Evolutionary conservation across 2,113 vertebrate species (phyloP).

Genomic region (Aphyosemion australe): DNA sequence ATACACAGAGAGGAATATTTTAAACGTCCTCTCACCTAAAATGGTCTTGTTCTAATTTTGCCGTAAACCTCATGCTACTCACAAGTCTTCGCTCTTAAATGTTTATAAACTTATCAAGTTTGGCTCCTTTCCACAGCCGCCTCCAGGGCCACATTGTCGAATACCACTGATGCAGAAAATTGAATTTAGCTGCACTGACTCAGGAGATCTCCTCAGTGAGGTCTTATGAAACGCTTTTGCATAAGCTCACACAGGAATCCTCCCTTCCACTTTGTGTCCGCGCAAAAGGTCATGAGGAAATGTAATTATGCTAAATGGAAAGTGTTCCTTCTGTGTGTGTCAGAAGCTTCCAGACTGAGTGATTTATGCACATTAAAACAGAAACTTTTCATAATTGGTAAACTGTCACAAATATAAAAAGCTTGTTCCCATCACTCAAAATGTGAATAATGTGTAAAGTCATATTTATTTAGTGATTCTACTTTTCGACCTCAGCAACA

Average conservation of each 20-base stretch:
- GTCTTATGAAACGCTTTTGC: slow-evolving; percentile 61
- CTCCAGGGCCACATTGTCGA: slow-evolving; percentile 44
- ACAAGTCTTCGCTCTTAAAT: slow-evolving; percentile 28
- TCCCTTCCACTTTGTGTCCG: slow-evolving; percentile 46
- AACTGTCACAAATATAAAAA: slow-evolving; percentile 32
- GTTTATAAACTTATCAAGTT: slow-evolving; percentile 51
- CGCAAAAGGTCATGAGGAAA: slow-evolving; percentile 60
- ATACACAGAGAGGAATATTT: background rate
- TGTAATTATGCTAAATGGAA: slow-evolving; percentile 52
- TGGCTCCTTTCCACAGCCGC: slow-evolving; percentile 32
- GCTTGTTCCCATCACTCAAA: background rate
- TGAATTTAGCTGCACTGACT: slow-evolving; percentile 34
- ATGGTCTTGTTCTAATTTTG: too few species aligned
- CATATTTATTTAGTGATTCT: background rate
- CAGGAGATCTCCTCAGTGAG: slow-evolving; percentile 32
- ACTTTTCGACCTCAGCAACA: slow-evolving; percentile 58
- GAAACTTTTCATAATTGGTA: slow-evolving; percentile 31
- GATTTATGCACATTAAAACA: slow-evolving; percentile 19
- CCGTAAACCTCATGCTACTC: slow-evolving; percentile 11
- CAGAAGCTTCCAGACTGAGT: slow-evolving; percentile 15
- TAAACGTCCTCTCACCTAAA: too few species aligned
- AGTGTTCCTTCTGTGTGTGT: slow-evolving; percentile 14
- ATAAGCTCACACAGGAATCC: slow-evolving; percentile 42
- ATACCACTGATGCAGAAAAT: slow-evolving; percentile 58
- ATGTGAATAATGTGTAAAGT: background rate